Base-by-base conservation (phyloP, 2,797 vertebrate genomes). In the Cyclopterus lumpus region DNA sequence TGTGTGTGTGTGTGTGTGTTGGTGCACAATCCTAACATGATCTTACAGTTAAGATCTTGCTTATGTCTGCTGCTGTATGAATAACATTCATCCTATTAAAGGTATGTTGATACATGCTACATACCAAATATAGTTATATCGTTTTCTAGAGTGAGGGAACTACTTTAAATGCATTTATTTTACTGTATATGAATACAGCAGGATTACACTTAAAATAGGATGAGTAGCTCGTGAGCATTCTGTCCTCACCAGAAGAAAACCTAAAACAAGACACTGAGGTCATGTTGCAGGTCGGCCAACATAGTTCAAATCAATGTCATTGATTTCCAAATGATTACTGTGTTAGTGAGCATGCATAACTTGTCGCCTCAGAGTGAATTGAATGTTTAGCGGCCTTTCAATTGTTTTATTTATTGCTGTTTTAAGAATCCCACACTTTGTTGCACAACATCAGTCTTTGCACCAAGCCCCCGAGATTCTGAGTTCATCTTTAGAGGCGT, bases 1-100 rank as follows among this genome's bases (percentile, higher is more conserved):
- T 77, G 18, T 60, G 51, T 20, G 18, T 20, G 18, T 48, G 46
- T 77, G 24, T 63, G 55, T 57, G n/a, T 44, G 34, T 12, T 8
- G 54, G 62, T 46, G 1, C n/a, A 28, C 51, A 63, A 4, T 78
- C 53, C 24, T 9, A 28, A 34, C 16, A 16, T 30, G 15, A 60
- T 62, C 18, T 42, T 22, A 46, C 4, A 38, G 74, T 53, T 49
- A 26, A 69, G 14, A 20, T 34, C 20, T 42, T 53, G n/a, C 1
- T 15, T 1, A 40, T 58, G 20, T 32, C 24, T 54, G 32, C 30
- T 46, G 32, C 32, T 22, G 49, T 67, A 11, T 54, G 44, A 72
- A 30, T 18, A 20, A n/a, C 18, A 30, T 30, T 3, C 1, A 11
- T 36, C n/a, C 18, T 61, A 12, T n/a, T 49, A 64, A 46, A 65